A percentile compares a stretch with the other conserved stretches of the same genome.
Evolutionary conservation across 2,888 invertebrate genomes (phyloP).

Genomic region (Athripsodes cinereus): DNA sequence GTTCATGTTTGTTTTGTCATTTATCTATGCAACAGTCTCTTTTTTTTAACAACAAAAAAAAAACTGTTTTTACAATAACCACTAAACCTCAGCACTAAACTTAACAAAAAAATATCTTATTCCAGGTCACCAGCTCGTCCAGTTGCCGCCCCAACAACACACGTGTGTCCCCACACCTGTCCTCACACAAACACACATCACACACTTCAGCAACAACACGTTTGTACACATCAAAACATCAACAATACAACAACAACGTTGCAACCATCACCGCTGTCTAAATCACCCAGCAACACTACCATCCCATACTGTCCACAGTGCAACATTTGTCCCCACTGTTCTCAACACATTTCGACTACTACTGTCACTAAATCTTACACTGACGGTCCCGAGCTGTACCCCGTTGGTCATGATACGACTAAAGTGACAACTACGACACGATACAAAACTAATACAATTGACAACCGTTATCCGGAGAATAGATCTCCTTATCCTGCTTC

Average conservation of each 20-base stretch:
- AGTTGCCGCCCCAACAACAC: slow-evolving; percentile 31
- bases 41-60: too few relatives aligned
- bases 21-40: too few relatives aligned
- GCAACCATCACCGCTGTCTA: slow-evolving; percentile 24
- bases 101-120: too few relatives aligned
- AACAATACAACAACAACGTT: slow-evolving; percentile 34
- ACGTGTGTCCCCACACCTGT: slow-evolving; percentile 12
- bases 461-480: slow-evolving; percentile 15
- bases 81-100: too few relatives aligned
- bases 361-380: slow-evolving; percentile 25
- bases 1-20: too few relatives aligned
- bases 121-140: slow-evolving; percentile 20
- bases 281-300: slow-evolving; percentile 10
- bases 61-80: too few relatives aligned
- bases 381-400: neutral
- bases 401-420: slow-evolving; percentile 5
- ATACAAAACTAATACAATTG: slow-evolving; percentile 29
- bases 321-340: slow-evolving; percentile 6
- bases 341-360: slow-evolving; percentile 15
- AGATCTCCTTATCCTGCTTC: slow-evolving; percentile 12
- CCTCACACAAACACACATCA: slow-evolving; percentile 1
- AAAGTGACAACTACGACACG: slow-evolving; percentile 30
- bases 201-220: neutral
- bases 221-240: slow-evolving; percentile 23
- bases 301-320: slow-evolving; percentile 3